A percentile compares a stretch with the other conserved stretches of the same genome.
phyloP scores from a whole-genome alignment of 2,797 vertebrate genomes.

The Anolis apletophallus region DNA sequence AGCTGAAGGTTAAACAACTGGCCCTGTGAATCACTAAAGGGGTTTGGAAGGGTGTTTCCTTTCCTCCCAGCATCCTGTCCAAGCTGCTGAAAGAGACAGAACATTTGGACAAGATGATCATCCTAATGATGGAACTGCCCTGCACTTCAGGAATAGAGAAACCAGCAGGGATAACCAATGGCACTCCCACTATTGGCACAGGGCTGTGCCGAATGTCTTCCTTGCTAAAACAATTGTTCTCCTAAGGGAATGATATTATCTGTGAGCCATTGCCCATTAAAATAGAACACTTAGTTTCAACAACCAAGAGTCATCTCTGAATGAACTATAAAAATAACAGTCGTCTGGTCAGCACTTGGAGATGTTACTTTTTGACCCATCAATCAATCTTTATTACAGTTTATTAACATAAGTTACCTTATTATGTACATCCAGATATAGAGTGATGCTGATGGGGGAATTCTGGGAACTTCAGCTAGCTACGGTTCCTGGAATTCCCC shows the following conservation, averaged over 20 bases:
- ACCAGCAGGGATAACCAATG: conserved; percentile 15
- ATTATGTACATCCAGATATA: too few species aligned
- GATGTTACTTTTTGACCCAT: too few species aligned
- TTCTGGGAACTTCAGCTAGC: too few species aligned
- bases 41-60: conserved; percentile 62
- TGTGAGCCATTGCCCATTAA: neutral
- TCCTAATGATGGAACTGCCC: conserved; percentile 23
- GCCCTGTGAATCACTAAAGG: conserved; percentile 21
- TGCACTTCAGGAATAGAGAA: neutral
- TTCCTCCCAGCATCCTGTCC: conserved; percentile 64
- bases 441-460: too few species aligned
- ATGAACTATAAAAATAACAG: too few species aligned
- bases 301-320: neutral
- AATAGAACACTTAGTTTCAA: neutral
- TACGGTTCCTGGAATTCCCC: too few species aligned
- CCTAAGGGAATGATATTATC: neutral
- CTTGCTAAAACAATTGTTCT: neutral
- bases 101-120: conserved; percentile 17
- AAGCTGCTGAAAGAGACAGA: conserved; percentile 18
- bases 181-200: conserved; percentile 9
- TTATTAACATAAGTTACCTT: too few species aligned
- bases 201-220: fast-evolving
- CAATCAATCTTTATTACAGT: too few species aligned
- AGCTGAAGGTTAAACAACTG: conserved; percentile 2
- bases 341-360: too few species aligned